Evolutionary conservation across 2,113 vertebrate species (phyloP), one percentile per base, ranked within the genome.

Genomic region (Leptocoma aspasia): DNA sequence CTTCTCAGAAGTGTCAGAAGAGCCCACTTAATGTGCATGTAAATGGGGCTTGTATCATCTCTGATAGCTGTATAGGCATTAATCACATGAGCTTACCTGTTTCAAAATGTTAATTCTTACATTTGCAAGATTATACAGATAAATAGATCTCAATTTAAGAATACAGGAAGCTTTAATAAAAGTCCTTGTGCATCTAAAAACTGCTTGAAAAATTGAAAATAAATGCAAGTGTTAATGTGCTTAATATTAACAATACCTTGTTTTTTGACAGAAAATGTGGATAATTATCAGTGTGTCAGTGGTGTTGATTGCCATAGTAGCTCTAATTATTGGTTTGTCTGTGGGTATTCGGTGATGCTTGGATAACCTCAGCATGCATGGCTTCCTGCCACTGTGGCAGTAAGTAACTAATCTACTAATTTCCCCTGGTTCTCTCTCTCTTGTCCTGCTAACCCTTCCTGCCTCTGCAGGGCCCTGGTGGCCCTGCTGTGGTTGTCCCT

Each of bases 211-310:
- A 75, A 12, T 2, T n/a, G 50, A 45, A 50, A 86, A 26, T 30
- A 53, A 69, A 71, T 79, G 45, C 59, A 83, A 59, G 3, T 83
- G n/a, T 70, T 64, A 52, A 16, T 78, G 47, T 45, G 11, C 8
- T 35, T 64, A 11, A 90, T 63, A 45, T 37, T 82, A 93, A 91
- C 64, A 12, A 70, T 75, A 6, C 56, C 65, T 96, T 89, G 78
- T 96, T 86, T 97, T 97, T 98, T 97, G 97, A 96, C 99, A 99
- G 99, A 99, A 99, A 99, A 98, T 98, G 93, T 98, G 99, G 94
- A 98, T 99, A 95, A 97, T 99, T 96, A 97, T 98, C 82, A 95
- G 98, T 86, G 97, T 98, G 92, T 95, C 97, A 59, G 88, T 99
- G 98, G 98, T 97, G 94, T 97, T 99, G 94, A 92, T 98, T 91